Base-by-base conservation (phyloP, 92 coral and sea anemone genomes). In the Blastomussa wellsi region DNA sequence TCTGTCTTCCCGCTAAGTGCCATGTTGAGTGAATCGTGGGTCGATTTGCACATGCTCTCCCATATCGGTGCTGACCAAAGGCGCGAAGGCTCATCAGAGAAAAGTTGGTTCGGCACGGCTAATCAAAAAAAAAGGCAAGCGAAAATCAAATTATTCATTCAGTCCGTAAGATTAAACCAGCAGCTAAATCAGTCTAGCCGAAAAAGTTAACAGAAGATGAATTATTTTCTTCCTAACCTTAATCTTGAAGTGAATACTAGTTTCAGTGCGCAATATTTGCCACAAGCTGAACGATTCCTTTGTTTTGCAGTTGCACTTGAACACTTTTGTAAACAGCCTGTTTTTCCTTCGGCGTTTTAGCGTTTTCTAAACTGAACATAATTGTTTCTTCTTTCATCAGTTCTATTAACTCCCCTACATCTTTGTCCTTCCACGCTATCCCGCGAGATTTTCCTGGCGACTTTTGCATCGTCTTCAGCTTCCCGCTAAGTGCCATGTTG, bases 311-410 rank as follows among this genome's bases (percentile, higher is more conserved):
- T 84, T 86, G 82, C 68, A 79, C 88, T 67, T 82, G 88, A 16
- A 86, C 90, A 44, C 24, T 55, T 39, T 52, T 60, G 79, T 90
- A 90, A 16, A 48, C 79, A 5, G 85, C 88, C 26, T 87, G 84
- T 66, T 90, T 82, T 70, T 87, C 93, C 42, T 90, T 86, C 6
- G 90, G 86, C 5, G 86, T 86, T 62, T 86, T 90, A 41, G 85
- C 93, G 81, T 86, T 86, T 48, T 90, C 82, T 80, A 86, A 70
- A 53, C 77, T 90, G 64, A 66, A 90, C 35, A 60, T 22, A 24
- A 86, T 77, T 55, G 90, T 90, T 39, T 90, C 93, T 47, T 86
- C 93, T 70, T 81, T 62, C 89, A 86, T 90, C 17, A 90, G 28
- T 22, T 76, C 72, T 48, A 85, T 11, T 78, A 90, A 76, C 65